Evolutionary conservation across 2,888 invertebrate species (phyloP).

Genomic region (Leptarthrus brevirostris): DNA sequence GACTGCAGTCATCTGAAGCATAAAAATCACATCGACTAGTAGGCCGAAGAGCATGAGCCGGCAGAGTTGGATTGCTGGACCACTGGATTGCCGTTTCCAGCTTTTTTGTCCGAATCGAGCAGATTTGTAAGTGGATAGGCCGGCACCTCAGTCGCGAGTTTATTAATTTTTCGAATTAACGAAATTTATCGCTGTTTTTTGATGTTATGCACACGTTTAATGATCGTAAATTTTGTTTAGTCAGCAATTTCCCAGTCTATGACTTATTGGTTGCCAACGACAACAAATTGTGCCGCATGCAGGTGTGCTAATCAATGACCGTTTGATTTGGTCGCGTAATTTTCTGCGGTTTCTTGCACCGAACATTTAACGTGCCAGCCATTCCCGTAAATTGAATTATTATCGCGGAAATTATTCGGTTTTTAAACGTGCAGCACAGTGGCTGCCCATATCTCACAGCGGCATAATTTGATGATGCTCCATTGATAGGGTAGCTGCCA

Average conservation of each 20-base stretch:
- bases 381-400: conserved; percentile 28
- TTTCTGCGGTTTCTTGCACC: not conserved
- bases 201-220: conserved; percentile 1
- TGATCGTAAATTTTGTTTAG: conserved; percentile 34
- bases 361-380: not conserved
- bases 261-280: conserved; percentile 37
- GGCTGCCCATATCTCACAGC: conserved; percentile 26
- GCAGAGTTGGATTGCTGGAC: too few relatives aligned
- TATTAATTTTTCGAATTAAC: conserved; percentile 43
- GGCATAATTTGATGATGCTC: conserved; percentile 12
- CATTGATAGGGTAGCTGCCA: not conserved
- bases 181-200: conserved; percentile 27
- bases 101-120: too few relatives aligned
- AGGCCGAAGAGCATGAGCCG: too few relatives aligned
- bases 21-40: too few relatives aligned
- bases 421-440: conserved; percentile 17
- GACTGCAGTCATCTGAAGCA: not conserved
- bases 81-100: too few relatives aligned
- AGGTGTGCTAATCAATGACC: conserved; percentile 38
- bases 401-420: conserved; percentile 25
- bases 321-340: conserved; percentile 27
- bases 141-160: not conserved
- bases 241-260: conserved; percentile 20
- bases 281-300: conserved; percentile 36
- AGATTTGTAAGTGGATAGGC: not conserved